Evolutionary conservation across 2,797 vertebrate genomes (phyloP), one percentile per base, ranked within the genome.

Genomic region (Ceyx erithaca): DNA sequence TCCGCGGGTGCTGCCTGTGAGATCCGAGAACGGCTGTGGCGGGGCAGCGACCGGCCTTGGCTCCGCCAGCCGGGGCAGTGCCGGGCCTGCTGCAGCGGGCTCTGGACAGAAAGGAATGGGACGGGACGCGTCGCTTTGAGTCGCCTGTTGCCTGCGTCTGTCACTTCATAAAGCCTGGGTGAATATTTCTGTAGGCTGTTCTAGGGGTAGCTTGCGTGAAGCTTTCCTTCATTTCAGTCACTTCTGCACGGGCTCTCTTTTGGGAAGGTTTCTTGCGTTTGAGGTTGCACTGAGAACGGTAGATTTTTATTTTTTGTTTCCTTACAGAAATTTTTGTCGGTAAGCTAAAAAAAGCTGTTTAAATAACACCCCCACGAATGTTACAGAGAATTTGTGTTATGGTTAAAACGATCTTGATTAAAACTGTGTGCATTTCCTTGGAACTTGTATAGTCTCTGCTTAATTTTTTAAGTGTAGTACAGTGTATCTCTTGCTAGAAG

Each of bases 111-210:
- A 23, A 48, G 13, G 46, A 23, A 48, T 48, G 7, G 46, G 4
- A 48, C 46, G 46, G 46, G 46, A 48, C 46, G 22, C 22, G 46
- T 48, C 13, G 26, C 68, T 66, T 22, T 25, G 33, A 31, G 4
- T 6, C 26, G 19, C 13, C 28, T 8, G 13, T 22, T 40, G 9
- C 23, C 16, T 17, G 12, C 21, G 10, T 1, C 2, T 18, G 0
- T 45, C 6, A 3, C 51, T 3, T 15, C 12, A 2, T 3, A 14
- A 70, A 41, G 4, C 16, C 4, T 7, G 19, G n/a, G 35, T 40
- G 57, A 30, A 40, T 31, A 45, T 33, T 0, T 26, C 16, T 12
- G n/a, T 3, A 0, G n/a, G 3, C 20, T 54, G 12, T 30, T 37
- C 18, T 19, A 21, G 72, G 37, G 28, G 10, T 11, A 9, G 0